phyloP scores from a whole-genome alignment of 2,888 invertebrate genomes.

The Philopedon plagiatum region DNA sequence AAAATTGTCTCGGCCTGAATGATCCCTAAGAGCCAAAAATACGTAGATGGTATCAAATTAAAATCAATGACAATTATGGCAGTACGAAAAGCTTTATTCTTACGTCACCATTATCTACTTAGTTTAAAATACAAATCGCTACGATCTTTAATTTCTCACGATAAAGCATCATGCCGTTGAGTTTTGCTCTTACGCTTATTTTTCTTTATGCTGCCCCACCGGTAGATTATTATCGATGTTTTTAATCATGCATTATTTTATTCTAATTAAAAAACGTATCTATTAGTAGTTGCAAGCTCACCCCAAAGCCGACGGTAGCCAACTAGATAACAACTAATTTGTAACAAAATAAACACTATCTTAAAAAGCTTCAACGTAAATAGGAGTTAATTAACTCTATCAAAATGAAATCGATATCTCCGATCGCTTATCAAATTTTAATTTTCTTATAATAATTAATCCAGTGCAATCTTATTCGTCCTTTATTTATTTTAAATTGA shows the following conservation, averaged over 20 bases:
- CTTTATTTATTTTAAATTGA: slow-evolving; percentile 45
- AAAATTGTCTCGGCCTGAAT: too few relatives aligned
- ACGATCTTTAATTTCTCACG: neutral
- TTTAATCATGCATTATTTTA: slow-evolving; percentile 27
- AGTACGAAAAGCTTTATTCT: too few relatives aligned
- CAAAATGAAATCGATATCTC: slow-evolving; percentile 35
- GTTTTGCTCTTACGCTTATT: neutral
- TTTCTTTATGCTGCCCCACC: slow-evolving; percentile 11
- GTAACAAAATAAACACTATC: slow-evolving; percentile 43
- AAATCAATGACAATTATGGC: neutral
- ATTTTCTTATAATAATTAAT: slow-evolving; percentile 43
- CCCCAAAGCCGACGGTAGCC: slow-evolving; percentile 34
- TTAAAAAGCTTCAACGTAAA: slow-evolving; percentile 21
- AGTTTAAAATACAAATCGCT: neutral
- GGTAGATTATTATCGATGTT: slow-evolving; percentile 22
- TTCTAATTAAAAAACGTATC: slow-evolving; percentile 28
- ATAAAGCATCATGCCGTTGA: neutral
- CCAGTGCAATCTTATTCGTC: slow-evolving; percentile 38
- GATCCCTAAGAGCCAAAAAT: too few relatives aligned
- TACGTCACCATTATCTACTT: too few relatives aligned
- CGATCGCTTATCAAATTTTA: slow-evolving; percentile 44
- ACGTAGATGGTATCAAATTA: too few relatives aligned
- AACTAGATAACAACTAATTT: slow-evolving; percentile 37
- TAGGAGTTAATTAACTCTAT: slow-evolving; percentile 38
- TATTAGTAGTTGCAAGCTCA: slow-evolving; percentile 31